A percentile compares a stretch with the other conserved stretches of the same genome.
phyloP scores from a whole-genome alignment of 2,888 invertebrate species.

The Meiosimyza decipiens region DNA sequence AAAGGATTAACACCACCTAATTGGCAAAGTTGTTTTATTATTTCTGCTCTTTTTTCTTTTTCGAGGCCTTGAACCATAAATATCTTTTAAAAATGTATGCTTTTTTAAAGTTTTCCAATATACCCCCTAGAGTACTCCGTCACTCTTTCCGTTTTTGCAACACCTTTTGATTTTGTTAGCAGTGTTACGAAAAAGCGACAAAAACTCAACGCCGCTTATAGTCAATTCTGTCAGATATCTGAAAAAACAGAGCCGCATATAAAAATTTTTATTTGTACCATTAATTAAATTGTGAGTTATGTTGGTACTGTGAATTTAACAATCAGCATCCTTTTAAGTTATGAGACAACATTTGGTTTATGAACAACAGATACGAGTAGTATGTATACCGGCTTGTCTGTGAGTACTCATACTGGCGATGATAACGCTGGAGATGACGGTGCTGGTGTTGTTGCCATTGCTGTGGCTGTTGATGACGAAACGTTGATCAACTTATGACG shows the following conservation, averaged over 20 bases:
- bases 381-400: not conserved
- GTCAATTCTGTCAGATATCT: no score
- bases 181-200: no score
- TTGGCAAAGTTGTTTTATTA: no score
- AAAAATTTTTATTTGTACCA: slow-evolving; percentile 13
- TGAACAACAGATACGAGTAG: not conserved
- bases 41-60: no score
- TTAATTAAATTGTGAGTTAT: slow-evolving; percentile 20
- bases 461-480: slow-evolving; percentile 15
- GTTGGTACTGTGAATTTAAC: slow-evolving; percentile 14
- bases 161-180: no score
- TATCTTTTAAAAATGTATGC: no score
- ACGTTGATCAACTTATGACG: not conserved
- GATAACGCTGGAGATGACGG: not conserved
- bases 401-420: not conserved
- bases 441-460: not conserved
- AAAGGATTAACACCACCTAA: slow-evolving; percentile 33
- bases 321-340: slow-evolving; percentile 18
- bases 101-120: no score
- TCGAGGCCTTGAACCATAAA: no score
- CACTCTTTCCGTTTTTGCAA: no score
- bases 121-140: no score
- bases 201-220: no score
- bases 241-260: not conserved
- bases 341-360: slow-evolving; percentile 16